Base-by-base conservation (phyloP, 2,113 vertebrate genomes). In the Erpornis zantholeuca region DNA sequence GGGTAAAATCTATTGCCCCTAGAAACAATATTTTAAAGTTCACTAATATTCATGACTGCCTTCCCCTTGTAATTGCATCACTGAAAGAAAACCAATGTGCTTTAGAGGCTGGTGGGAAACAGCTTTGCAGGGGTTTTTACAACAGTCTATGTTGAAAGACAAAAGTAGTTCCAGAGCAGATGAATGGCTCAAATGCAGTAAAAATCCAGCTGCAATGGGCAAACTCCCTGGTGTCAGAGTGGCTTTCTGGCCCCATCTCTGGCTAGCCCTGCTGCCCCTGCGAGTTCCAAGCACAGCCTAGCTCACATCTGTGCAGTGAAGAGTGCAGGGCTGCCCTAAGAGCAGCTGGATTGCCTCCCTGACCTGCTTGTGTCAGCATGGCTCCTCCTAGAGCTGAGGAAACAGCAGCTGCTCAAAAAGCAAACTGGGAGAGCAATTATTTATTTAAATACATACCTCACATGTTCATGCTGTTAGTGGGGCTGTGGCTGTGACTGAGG, bases 11-110 rank as follows among this genome's bases (percentile, higher is more conserved):
- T 92, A 56, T 79, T 90, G 28, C 66, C 64, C 53, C 17, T 49
- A 90, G 75, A 88, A 88, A 80, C 76, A 94, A 33, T 78, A 64
- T 88, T 96, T 93, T 82, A 75, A 82, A 83, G 64, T 84, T 94
- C 60, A 75, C 80, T 64, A 88, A 73, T 90, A 69, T 68, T 92
- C 65, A 54, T n/a, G 36, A 61, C n/a, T 78, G 22, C 35, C 4
- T 88, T 94, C 15, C 38, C 38, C 19, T 70, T 86, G 82, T 60
- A 81, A 82, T 57, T 70, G 73, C 52, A 81, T 28, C 60, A 17
- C 49, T 90, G 29, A 68, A 93, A 92, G 60, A 71, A 93, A 92
- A 83, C 17, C 68, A 75, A 9, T 0, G 6, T 71, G 21, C 35
- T 94, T 73, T 78, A 29, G 33, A 52, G 23, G 52, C 35, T 72